These are phyloP conservation scores for Galaxias olidus DNA, from an alignment of 2,797 vertebrate genomes.

Conservation along the genomic window DNA sequence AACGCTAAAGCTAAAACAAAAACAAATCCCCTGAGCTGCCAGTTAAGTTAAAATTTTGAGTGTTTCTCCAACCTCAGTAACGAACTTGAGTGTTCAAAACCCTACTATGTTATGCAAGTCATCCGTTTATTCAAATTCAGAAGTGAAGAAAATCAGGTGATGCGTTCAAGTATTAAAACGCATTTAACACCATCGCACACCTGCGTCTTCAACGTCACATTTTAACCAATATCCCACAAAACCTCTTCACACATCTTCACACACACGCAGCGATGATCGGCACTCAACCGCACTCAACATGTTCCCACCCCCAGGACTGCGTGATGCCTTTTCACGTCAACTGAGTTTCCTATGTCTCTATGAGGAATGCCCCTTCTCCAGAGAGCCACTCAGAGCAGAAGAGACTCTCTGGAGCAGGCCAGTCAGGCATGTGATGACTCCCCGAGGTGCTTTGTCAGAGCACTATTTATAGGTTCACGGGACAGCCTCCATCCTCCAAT, in stretches of 20 bases:
- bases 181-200: not conserved
- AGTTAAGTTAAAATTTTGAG: too few relatives aligned
- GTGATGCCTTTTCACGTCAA: conserved; percentile 43
- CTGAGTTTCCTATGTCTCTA: conserved; percentile 45
- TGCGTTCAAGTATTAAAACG: too few relatives aligned
- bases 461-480: conserved; percentile 75
- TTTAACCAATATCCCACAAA: not conserved
- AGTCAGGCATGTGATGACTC: conserved; percentile 70
- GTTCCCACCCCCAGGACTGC: conserved; percentile 23
- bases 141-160: too few relatives aligned
- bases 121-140: too few relatives aligned
- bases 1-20: too few relatives aligned
- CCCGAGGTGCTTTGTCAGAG: conserved; percentile 60
- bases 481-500: conserved; percentile 49
- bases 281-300: conserved; percentile 20
- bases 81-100: too few relatives aligned
- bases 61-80: too few relatives aligned
- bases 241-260: conserved; percentile 15
- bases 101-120: too few relatives aligned
- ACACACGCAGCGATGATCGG: not conserved
- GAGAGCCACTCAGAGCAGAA: conserved; percentile 53
- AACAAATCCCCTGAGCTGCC: too few relatives aligned
- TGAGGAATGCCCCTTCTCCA: conserved; percentile 57
- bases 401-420: conserved; percentile 54
- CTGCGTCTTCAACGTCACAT: not conserved